Percentiles rank a stretch among this genome's conserved stretches.
These are phyloP conservation scores for Lissocephala sabroskyi DNA, from an alignment of 2,888 invertebrate genomes.

Conservation along the genomic window DNA sequence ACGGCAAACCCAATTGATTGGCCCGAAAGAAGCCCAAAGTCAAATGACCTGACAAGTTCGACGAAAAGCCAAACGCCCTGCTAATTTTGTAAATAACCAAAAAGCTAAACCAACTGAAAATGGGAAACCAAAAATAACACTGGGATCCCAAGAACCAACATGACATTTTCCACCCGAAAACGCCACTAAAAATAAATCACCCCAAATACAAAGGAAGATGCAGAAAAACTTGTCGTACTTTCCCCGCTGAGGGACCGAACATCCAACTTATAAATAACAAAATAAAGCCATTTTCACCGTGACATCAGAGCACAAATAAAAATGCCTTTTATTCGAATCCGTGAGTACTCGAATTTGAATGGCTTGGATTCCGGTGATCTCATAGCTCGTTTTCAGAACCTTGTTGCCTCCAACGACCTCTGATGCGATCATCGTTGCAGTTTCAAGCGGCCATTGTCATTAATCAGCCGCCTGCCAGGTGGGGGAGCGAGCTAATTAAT, in stretches of 20 bases:
- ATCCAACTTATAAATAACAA: conserved; percentile 55
- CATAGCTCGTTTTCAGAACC: too few species aligned
- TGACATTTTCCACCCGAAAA: conserved; percentile 33
- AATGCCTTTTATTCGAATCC: too few species aligned
- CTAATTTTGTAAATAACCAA: conserved; percentile 31
- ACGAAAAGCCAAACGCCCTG: conserved; percentile 11
- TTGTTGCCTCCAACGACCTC: too few species aligned
- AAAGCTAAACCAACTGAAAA: conserved; percentile 16
- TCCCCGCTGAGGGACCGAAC: conserved; percentile 7
- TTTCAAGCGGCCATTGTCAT: too few species aligned
- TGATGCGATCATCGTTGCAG: too few species aligned
- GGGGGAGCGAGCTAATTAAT: too few species aligned
- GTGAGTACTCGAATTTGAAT: too few species aligned
- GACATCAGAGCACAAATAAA: conserved; percentile 45
- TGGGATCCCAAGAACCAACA: neutral
- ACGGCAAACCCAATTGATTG: too few species aligned
- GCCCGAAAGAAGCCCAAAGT: too few species aligned
- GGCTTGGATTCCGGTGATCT: too few species aligned
- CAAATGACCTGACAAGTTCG: conserved; percentile 57
- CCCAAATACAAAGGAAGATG: conserved; percentile 19
- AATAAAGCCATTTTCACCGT: conserved; percentile 54
- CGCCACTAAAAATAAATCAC: conserved; percentile 15
- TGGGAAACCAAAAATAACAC: conserved; percentile 40
- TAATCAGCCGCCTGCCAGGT: too few species aligned
- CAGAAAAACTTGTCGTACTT: conserved; percentile 5